Percentiles rank a stretch among this genome's conserved stretches.
phyloP scores from a whole-genome alignment of 53 echinoderm and acorn worm genomes.

The Holothuria leucospilota region DNA sequence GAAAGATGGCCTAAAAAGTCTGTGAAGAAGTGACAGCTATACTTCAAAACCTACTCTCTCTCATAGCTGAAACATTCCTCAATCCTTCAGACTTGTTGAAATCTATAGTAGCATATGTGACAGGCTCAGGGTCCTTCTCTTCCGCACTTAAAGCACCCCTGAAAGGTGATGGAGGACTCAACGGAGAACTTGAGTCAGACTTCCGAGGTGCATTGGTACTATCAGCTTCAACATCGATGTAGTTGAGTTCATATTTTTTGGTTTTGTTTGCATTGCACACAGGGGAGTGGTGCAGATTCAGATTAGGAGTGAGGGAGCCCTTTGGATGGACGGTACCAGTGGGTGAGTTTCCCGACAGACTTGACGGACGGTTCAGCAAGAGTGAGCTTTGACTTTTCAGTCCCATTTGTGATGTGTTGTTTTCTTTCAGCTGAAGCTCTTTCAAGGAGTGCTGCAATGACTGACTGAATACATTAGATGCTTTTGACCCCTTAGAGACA shows the following conservation, averaged over 20 bases:
- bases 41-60: conserved; percentile 74
- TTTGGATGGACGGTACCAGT: conserved; percentile 53
- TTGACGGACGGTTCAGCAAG: conserved; percentile 2
- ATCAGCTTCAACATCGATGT: conserved; percentile 85
- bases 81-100: conserved; percentile 97
- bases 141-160: conserved; percentile 69
- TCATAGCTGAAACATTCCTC: conserved; percentile 65
- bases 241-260: conserved; percentile 87
- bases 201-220: conserved; percentile 28
- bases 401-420: not conserved
- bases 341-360: not conserved
- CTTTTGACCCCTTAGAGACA: not conserved
- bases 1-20: not conserved
- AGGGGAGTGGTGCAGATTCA: conserved; percentile 35
- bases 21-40: too few relatives aligned
- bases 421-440: conserved; percentile 64
- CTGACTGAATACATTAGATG: conserved; percentile 34
- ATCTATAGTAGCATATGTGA: conserved; percentile 92
- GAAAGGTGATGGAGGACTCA: conserved; percentile 81
- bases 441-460: conserved; percentile 62
- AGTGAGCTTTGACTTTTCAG: conserved; percentile 18
- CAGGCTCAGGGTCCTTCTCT: conserved; percentile 74
- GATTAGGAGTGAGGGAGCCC: conserved; percentile 71
- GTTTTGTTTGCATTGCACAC: conserved; percentile 52
- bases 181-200: conserved; percentile 51